phyloP scores from a whole-genome alignment of 2,888 invertebrate genomes.

The Drepanosiphum platanoidis region DNA sequence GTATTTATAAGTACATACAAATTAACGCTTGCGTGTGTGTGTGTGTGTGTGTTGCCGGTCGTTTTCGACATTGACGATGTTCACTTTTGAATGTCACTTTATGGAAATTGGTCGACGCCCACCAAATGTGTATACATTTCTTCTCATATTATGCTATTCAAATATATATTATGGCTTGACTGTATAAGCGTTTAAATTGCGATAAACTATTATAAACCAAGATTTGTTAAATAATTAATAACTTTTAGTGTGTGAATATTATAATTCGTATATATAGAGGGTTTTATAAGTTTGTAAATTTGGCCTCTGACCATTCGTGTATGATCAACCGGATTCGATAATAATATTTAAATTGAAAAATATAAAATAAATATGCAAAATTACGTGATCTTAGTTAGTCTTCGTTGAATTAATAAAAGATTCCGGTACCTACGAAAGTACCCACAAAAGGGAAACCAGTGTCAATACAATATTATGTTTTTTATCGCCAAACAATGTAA shows the following conservation, averaged over 20 bases:
- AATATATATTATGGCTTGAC: background rate
- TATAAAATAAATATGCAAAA: no score
- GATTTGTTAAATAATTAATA: background rate
- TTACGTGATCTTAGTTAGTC: no score
- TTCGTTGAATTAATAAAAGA: no score
- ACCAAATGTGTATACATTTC: background rate
- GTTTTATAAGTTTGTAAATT: background rate
- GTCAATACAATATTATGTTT: no score
- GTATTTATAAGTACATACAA: background rate
- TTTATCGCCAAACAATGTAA: background rate
- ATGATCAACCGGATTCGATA: background rate
- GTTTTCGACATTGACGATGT: slow-evolving; percentile 17
- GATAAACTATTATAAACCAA: background rate
- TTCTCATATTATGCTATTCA: background rate
- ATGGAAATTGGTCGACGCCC: slow-evolving; percentile 20
- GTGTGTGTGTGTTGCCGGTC: background rate
- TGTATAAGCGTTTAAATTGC: background rate
- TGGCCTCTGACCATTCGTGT: background rate
- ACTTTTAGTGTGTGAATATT: background rate
- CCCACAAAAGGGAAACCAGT: background rate
- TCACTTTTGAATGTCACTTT: slow-evolving; percentile 34
- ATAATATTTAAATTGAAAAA: background rate
- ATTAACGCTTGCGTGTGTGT: background rate
- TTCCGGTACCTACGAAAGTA: background rate
- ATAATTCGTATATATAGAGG: background rate